Conservation (phyloP, 2,888 invertebrate genomes). For the Amphimallon solstitiale region DNA sequence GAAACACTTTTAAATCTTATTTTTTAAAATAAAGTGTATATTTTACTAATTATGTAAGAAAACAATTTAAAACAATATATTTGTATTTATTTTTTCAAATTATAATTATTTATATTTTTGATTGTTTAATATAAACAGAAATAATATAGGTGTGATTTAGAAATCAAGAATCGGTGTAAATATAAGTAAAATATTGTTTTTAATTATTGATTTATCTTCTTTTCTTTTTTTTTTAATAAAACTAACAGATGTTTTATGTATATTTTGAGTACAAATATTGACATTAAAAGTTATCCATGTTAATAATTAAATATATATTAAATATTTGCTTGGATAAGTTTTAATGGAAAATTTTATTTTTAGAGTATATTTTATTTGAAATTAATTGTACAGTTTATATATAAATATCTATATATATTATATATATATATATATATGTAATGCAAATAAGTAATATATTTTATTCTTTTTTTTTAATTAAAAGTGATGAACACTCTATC, state of each 20-base stretch:
- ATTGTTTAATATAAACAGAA: neutral
- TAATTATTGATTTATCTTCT: slow-evolving; percentile 4
- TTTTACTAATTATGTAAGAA: no score
- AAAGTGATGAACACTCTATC: no score
- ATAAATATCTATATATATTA: slow-evolving; percentile 26
- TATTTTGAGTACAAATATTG: slow-evolving; percentile 32
- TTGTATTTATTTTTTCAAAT: neutral
- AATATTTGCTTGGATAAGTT: slow-evolving; percentile 15
- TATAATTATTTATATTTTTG: neutral
- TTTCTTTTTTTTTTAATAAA: slow-evolving; percentile 17
- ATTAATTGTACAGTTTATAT: slow-evolving; percentile 37
- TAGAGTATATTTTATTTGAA: slow-evolving; percentile 36
- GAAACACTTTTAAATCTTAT: no score
- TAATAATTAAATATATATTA: neutral
- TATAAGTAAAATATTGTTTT: neutral
- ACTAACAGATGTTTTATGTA: slow-evolving; percentile 26
- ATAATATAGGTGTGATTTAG: neutral
- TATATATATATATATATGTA: slow-evolving; percentile 20
- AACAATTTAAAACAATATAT: no score
- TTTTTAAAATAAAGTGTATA: no score
- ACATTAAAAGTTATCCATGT: slow-evolving; percentile 26
- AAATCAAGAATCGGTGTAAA: neutral
- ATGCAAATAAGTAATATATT: slow-evolving; percentile 27
- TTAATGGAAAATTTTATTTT: slow-evolving; percentile 19
- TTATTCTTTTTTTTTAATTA: slow-evolving; percentile 27